phyloP scores from a whole-genome alignment of 2,888 invertebrate species.

The Gymnoscelis rufifasciata region DNA sequence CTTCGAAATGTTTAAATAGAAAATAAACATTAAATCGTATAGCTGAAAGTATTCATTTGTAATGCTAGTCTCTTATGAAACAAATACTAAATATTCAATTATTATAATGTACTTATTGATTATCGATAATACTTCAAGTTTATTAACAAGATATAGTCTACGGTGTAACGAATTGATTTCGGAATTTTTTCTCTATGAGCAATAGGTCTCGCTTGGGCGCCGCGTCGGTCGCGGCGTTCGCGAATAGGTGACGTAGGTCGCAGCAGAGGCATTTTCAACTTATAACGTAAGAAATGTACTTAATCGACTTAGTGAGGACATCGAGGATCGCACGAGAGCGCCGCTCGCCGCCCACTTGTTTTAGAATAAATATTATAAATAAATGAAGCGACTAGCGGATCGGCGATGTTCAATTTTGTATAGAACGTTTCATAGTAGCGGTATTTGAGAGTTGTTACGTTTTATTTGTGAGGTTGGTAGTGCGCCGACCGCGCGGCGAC shows the following conservation, averaged over 20 bases:
- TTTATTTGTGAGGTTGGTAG: constrained; percentile 64
- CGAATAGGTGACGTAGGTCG: constrained; percentile 71
- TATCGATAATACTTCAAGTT: constrained; percentile 79
- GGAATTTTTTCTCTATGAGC: constrained; percentile 72
- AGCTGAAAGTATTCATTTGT: constrained; percentile 79
- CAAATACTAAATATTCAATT: constrained; percentile 79
- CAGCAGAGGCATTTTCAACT: constrained; percentile 76
- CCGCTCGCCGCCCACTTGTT: constrained; percentile 69
- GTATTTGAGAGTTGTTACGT: constrained; percentile 75
- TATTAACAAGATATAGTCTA: constrained; percentile 77
- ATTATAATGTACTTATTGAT: constrained; percentile 79
- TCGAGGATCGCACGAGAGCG: constrained; percentile 50
- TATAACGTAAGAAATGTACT: constrained; percentile 74
- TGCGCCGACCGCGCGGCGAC: constrained; percentile 35
- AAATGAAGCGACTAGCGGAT: constrained; percentile 59
- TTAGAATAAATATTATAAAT: constrained; percentile 55
- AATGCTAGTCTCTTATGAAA: constrained; percentile 80
- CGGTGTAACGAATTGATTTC: constrained; percentile 77
- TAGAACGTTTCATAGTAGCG: constrained; percentile 77
- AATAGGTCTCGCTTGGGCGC: constrained; percentile 46
- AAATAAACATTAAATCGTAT: constrained; percentile 76
- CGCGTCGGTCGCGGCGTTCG: constrained; percentile 32
- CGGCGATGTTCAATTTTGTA: constrained; percentile 78
- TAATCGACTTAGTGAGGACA: constrained; percentile 65
- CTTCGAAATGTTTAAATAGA: constrained; percentile 76